Percentiles rank a stretch among this genome's conserved stretches.
phyloP scores from a whole-genome alignment of 2,888 invertebrate species.

The Helleia helle region DNA sequence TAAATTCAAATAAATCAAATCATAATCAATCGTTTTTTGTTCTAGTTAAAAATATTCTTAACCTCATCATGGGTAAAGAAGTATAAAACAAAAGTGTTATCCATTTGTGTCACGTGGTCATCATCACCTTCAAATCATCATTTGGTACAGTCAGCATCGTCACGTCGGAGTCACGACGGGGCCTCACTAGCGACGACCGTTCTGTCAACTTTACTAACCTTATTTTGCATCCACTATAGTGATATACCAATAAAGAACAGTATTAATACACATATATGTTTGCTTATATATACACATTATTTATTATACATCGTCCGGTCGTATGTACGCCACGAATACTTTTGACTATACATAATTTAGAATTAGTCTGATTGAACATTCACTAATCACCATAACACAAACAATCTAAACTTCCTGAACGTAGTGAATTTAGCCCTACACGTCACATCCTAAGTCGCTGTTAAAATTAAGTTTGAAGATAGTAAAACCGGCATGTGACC shows the following conservation, averaged over 20 bases:
- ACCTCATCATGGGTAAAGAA: no score
- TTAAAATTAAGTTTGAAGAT: slow-evolving; percentile 19
- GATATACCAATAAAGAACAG: slow-evolving; percentile 3
- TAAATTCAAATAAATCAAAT: no score
- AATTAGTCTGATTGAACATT: no score
- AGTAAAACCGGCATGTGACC: slow-evolving; percentile 16
- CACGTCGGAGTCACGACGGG: background rate
- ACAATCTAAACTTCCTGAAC: background rate
- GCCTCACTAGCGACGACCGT: background rate
- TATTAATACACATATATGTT: background rate
- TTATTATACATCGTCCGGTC: no score
- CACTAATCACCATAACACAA: no score
- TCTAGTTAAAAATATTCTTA: no score
- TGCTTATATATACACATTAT: no score
- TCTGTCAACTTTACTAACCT: slow-evolving; percentile 9
- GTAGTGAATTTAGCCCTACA: background rate
- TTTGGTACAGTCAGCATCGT: background rate
- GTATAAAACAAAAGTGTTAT: no score
- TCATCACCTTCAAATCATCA: background rate
- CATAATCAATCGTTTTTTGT: no score
- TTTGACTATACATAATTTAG: no score
- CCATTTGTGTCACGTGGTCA: background rate
- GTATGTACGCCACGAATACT: no score
- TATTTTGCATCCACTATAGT: slow-evolving; percentile 6
- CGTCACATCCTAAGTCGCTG: slow-evolving; percentile 4